phyloP scores from a whole-genome alignment of 1,140 invertebrate species.

The Panagrolaimus sp. region DNA sequence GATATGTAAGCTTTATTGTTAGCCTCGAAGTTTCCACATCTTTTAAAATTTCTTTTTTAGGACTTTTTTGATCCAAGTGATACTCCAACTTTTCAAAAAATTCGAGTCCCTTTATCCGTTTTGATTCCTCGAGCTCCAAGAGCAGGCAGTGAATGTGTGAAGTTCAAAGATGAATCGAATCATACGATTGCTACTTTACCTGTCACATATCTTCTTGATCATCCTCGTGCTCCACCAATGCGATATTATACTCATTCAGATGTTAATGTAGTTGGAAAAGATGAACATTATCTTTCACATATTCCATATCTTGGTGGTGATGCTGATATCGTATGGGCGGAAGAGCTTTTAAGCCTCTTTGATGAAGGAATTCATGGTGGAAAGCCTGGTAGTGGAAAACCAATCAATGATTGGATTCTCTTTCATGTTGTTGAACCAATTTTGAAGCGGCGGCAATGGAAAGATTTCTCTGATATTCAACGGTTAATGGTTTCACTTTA shows the following conservation, averaged over 20 bases:
- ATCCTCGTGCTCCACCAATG: constrained; percentile 31
- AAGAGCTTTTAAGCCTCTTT: constrained; percentile 41
- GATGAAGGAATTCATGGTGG: constrained; percentile 47
- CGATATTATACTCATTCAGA: constrained; percentile 50
- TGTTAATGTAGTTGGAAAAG: constrained; percentile 44
- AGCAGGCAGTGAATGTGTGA: too few relatives aligned
- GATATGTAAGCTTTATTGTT: constrained; percentile 3
- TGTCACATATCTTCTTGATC: too few relatives aligned
- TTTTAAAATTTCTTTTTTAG: too few relatives aligned
- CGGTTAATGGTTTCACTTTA: constrained; percentile 20
- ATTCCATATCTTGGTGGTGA: constrained; percentile 45
- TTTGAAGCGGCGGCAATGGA: background rate
- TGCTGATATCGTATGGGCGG: constrained; percentile 20
- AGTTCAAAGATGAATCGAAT: too few relatives aligned
- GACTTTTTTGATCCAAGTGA: too few relatives aligned
- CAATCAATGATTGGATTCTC: constrained; percentile 46
- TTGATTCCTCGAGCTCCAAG: too few relatives aligned
- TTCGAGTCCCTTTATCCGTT: too few relatives aligned
- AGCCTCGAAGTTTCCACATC: too few relatives aligned
- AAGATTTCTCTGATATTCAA: background rate
- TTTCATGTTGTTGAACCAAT: constrained; percentile 35
- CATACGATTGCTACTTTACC: too few relatives aligned
- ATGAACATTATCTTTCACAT: constrained; percentile 45
- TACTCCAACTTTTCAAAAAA: too few relatives aligned
- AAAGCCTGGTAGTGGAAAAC: constrained; percentile 38